Evolutionary conservation across 2,888 invertebrate genomes (phyloP), one percentile per base, ranked within the genome.

Genomic region (Charanyca ferruginea): DNA sequence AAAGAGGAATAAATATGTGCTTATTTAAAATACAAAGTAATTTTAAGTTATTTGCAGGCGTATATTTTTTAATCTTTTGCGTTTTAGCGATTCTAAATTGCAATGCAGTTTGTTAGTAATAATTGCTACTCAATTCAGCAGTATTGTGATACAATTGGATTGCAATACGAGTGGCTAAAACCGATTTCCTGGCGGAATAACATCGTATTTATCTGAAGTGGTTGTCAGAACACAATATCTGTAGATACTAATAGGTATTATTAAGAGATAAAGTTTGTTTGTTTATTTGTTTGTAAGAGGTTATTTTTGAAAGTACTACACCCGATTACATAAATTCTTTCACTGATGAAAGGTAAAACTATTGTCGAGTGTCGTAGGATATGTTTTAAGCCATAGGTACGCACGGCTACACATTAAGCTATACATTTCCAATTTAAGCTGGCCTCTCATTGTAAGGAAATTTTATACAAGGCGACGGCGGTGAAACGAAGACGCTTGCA

Each of bases 1-100:
- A 32, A 49, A 58, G 42, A n/a, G 8, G n/a, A 51, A 63, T 35
- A 38, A 44, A 66, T 60, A 28, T 25, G 5, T 11, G 4, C 41
- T 25, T 23, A 41, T 20, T 20, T 41, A 8, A 42, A 25, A 0
- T 42, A 22, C 3, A 16, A 38, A 11, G 7, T 32, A 32, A 32
- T 11, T n/a, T n/a, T n/a, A 32, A 32, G 9, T 2, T 32, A 11
- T 55, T 28, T 18, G 1, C 22, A 42, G 4, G 18, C 35, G 16
- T n/a, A 45, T 0, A 16, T 22, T 38, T 66, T 66, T 13, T 41
- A 23, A 11, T 22, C 6, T 41, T 68, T 58, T 47, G 6, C 20
- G n/a, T n/a, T n/a, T n/a, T n/a, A n/a, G n/a, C n/a, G n/a, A 35
- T 66, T 48, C 54, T 28, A 16, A 20, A 58, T 32, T 20, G 20